phyloP scores from a whole-genome alignment of 2,113 vertebrate genomes.

The Tonatia bakeri region DNA sequence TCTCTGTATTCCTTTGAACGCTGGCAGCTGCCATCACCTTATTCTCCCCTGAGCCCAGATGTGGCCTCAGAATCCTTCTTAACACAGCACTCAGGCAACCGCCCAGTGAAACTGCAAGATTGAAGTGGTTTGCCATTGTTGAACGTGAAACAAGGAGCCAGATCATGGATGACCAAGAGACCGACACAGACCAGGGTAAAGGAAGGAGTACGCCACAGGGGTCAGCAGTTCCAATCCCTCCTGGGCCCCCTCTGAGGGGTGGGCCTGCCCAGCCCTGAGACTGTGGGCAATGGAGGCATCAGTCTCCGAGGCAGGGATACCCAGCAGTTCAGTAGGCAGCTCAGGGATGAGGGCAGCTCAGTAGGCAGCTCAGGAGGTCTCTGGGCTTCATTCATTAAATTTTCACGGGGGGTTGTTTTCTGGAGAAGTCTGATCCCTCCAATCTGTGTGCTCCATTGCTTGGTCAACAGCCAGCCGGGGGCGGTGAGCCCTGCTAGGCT shows the following conservation, averaged over 20 bases:
- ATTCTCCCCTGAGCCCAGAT: background rate
- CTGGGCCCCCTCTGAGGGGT: too few relatives aligned
- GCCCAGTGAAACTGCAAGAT: background rate
- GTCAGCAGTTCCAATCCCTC: background rate
- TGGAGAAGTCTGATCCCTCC: background rate
- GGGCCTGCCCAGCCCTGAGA: background rate
- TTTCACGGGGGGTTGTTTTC: background rate
- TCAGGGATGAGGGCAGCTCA: background rate
- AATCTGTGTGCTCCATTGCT: background rate
- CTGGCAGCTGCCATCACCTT: background rate
- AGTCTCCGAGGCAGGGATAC: background rate
- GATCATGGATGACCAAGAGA: background rate
- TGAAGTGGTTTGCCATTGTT: background rate
- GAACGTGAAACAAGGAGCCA: background rate
- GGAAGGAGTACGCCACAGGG: background rate
- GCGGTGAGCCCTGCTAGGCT: background rate
- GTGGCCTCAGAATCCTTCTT: background rate
- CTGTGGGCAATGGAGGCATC: accelerated
- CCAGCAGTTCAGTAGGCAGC: too few relatives aligned
- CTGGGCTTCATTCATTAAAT: background rate
- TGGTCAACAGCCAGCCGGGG: background rate
- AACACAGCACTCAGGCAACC: background rate
- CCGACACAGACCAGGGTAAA: background rate
- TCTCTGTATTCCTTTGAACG: background rate
- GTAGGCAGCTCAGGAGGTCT: background rate